Base-by-base conservation (phyloP, 2,797 vertebrate genomes). In the Limosa lapponica region DNA sequence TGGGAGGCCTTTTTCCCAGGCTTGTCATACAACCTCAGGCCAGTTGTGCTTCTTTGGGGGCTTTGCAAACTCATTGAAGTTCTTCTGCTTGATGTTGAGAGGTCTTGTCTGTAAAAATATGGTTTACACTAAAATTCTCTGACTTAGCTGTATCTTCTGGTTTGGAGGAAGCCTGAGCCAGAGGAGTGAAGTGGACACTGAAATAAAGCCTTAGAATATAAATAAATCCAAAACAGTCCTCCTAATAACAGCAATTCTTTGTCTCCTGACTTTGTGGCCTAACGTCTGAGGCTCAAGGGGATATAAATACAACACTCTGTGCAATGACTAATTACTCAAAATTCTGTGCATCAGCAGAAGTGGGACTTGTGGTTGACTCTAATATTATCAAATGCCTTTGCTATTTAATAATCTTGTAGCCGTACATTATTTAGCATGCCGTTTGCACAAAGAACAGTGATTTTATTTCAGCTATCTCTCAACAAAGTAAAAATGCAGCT, bases 221-320 rank as follows among this genome's bases (percentile, higher is more conserved):
- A 98, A 98, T 98, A 97, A 97, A 97, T 94, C 82, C 88, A 84
- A 97, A 95, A 41, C 96, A 95, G 91, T 87, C 94, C 93, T 97
- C 93, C 96, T 97, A 94, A 96, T 97, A 97, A 97, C 94, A 96
- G 96, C 95, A 96, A 97, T 97, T 96, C 96, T 96, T 97, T 98
- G 97, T 97, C 97, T 98, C 95, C 95, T 96, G 97, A 97, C 93
- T 97, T 97, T 98, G 97, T 98, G 98, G 98, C 97, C 97, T 98
- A 98, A 98, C 97, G 96, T 98, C 96, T 97, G 88, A 90, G 95
- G 96, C 94, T 95, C 94, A 97, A 92, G 95, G 82, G 92, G 96
- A 97, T 97, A 97, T 96, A 97, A 98, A 97, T 97, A 97, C 95
- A 95, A 93, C 96, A 94, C 96, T 97, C 95, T 96, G 75, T 88